Evolutionary conservation across 2,797 vertebrate species (phyloP), one percentile per base, ranked within the genome.

Genomic region (Xiphorhynchus erythropygius): DNA sequence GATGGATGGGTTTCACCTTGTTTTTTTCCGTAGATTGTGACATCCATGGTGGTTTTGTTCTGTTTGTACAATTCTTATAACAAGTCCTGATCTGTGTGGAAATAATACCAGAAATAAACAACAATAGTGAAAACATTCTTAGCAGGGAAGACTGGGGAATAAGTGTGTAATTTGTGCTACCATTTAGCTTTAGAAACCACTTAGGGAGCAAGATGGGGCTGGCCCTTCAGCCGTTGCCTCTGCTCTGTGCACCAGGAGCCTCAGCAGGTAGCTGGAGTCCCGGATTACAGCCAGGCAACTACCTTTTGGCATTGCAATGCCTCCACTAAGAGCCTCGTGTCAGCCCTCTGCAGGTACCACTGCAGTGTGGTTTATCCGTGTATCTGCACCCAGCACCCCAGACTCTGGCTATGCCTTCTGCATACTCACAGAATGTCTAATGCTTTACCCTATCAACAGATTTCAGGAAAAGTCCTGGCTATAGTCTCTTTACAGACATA

Each of bases 221-320:
- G 44, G 9, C 9, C 5, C 12, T 68, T 71, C 46, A 37, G 23
- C 28, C 28, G 21, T 85, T 4, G 2, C 12, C 11, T 70, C n/a
- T 74, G 32, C 32, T 65, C 37, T 60, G 18, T 52, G 21, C 0
- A 0, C 12, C 25, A 37, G 21, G 18, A 89, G 19, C 23, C 50
- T 70, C 32, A 46, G 62, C 37, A 81, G 33, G 47, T 21, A 37
- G 10, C 16, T 70, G 47, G 14, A 19, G 3, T 30, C n/a, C 27
- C 11, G 7, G 79, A 62, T 3, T 63, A 44, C 49, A 77, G 11
- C 41, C 30, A 47, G n/a, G 11, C 2, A 1, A 18, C 21, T 55
- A 5, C 47, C 35, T 62, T 41, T 67, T 69, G 70, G 42, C 27
- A n/a, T 7, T 69, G 49, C n/a, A 84, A 7, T 42, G 30, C 21